A percentile compares a stretch with the other conserved stretches of the same genome.
Evolutionary conservation across 2,888 invertebrate genomes (phyloP).

Genomic region (Branchipolynoe longqiensis): DNA sequence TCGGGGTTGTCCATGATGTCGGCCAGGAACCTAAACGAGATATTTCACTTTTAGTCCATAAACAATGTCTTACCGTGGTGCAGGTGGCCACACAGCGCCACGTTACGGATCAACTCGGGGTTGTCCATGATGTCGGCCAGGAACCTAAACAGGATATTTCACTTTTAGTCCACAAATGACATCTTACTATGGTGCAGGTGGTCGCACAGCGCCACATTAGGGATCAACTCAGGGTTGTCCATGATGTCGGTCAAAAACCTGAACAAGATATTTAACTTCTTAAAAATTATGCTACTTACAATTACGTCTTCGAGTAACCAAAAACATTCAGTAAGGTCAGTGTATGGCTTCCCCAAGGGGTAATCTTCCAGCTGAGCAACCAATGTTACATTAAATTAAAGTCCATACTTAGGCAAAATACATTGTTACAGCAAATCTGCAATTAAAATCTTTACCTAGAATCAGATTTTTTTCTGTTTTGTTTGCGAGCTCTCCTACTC

Average conservation of each 20-base stretch:
- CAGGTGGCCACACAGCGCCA: constrained; percentile 96
- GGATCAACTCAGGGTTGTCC: constrained; percentile 96
- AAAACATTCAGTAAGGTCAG: too few relatives aligned
- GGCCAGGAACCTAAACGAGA: constrained; percentile 88
- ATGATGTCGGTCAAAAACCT: constrained; percentile 97
- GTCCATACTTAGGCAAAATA: too few relatives aligned
- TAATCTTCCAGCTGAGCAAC: too few relatives aligned
- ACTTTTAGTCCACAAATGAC: constrained; percentile 94
- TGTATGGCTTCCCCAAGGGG: too few relatives aligned
- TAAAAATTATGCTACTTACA: too few relatives aligned
- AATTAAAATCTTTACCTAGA: too few relatives aligned
- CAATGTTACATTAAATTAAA: too few relatives aligned
- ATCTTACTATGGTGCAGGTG: constrained; percentile 99
- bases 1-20: constrained; percentile 99
- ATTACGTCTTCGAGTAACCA: too few relatives aligned
- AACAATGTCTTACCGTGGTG: constrained; percentile 99
- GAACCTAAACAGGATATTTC: constrained; percentile 87
- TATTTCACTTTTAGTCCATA: constrained; percentile 97
- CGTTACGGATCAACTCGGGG: constrained; percentile 95
- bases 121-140: constrained; percentile 99
- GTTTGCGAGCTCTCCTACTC: too few relatives aligned
- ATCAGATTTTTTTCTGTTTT: too few relatives aligned
- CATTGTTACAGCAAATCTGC: too few relatives aligned
- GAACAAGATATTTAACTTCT: constrained; percentile 89
- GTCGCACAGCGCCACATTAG: constrained; percentile 97